Conservation (phyloP, 2,888 invertebrate genomes). For the Linnaemya tessellans region DNA sequence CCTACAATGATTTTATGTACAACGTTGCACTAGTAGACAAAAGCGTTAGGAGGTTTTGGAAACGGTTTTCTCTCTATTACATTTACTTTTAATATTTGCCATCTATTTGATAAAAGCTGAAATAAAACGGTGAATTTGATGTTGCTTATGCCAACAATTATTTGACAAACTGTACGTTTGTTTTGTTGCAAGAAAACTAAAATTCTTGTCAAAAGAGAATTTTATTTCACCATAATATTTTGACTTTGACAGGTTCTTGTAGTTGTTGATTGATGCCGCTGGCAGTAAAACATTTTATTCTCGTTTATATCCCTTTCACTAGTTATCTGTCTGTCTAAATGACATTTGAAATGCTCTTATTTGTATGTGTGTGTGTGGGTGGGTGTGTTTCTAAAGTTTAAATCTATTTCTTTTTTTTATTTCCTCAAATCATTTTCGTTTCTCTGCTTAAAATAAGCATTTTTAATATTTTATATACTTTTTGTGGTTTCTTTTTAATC, state of each 20-base stretch:
- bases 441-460: neutral
- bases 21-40: no score
- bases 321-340: neutral
- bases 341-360: neutral
- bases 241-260: neutral
- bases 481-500: constrained; percentile 7
- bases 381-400: constrained; percentile 20
- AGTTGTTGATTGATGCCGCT: constrained; percentile 11
- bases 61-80: no score
- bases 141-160: neutral
- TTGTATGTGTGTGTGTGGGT: no score
- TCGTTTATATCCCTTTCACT: neutral
- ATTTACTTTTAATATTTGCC: no score
- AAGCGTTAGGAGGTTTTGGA: no score
- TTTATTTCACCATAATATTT: constrained; percentile 19
- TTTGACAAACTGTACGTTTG: neutral
- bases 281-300: neutral
- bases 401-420: neutral
- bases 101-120: no score
- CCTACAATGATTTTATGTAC: no score
- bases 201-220: constrained; percentile 15
- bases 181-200: neutral
- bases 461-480: constrained; percentile 6
- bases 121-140: no score
- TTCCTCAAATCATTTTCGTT: neutral